These are phyloP conservation scores for Spodoptera frugiperda DNA, from an alignment of 1,140 invertebrate species.

Conservation along the genomic window DNA sequence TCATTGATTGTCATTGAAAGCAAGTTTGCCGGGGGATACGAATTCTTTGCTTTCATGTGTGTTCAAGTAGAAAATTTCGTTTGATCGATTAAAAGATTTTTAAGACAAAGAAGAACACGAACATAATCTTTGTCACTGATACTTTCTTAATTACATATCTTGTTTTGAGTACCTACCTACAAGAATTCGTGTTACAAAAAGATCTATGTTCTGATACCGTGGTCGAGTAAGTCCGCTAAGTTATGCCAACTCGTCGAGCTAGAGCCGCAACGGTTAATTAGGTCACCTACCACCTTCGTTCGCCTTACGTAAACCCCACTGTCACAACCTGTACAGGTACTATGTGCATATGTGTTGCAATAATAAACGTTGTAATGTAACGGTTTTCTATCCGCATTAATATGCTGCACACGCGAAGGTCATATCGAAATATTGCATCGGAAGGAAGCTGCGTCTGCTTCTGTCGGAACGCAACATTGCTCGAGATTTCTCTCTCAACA, in stretches of 20 bases:
- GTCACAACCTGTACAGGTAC: conserved; percentile 72
- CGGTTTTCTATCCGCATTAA: conserved; percentile 55
- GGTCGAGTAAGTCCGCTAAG: neutral
- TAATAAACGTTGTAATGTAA: conserved; percentile 58
- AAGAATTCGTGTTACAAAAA: no score
- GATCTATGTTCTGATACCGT: neutral
- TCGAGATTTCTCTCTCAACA: conserved; percentile 66
- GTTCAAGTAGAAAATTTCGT: conserved; percentile 6
- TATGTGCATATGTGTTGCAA: conserved; percentile 64
- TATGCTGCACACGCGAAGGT: conserved; percentile 56
- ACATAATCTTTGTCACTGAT: no score
- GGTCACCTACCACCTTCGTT: conserved; percentile 61
- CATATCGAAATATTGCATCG: conserved; percentile 51
- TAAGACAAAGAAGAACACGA: no score
- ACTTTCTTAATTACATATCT: no score
- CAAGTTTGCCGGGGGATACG: conserved; percentile 8
- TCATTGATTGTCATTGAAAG: conserved; percentile 25
- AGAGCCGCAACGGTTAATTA: conserved; percentile 64
- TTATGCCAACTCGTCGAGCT: conserved; percentile 38
- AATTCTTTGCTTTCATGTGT: neutral
- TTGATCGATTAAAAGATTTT: no score
- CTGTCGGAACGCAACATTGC: conserved; percentile 45
- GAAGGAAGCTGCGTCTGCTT: conserved; percentile 58
- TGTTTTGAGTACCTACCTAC: no score
- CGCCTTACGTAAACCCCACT: conserved; percentile 78